These are phyloP conservation scores for Laspeyria flexula DNA, from an alignment of 2,888 invertebrate species.

Conservation along the genomic window DNA sequence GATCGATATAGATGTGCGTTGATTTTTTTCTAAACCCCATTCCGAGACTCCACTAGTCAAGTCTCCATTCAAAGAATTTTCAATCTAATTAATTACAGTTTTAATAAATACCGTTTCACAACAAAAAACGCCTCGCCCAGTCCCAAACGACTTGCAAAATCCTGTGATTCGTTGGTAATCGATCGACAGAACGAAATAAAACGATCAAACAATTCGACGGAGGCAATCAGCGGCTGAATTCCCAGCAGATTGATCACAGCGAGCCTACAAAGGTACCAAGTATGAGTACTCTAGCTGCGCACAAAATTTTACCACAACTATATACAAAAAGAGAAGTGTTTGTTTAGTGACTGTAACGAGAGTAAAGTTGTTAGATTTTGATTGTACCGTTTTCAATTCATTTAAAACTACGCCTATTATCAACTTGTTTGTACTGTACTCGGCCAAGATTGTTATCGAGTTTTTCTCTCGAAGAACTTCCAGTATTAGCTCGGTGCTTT, in stretches of 20 bases:
- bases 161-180: constrained; percentile 21
- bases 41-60: too few species aligned
- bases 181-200: constrained; percentile 28
- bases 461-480: too few species aligned
- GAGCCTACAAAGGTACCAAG: constrained; percentile 20
- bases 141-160: constrained; percentile 19
- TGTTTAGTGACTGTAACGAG: background rate
- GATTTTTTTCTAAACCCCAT: too few species aligned
- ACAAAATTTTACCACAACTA: constrained; percentile 8
- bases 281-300: constrained; percentile 4
- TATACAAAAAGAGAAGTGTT: background rate
- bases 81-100: too few species aligned
- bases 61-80: too few species aligned
- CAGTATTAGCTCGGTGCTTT: too few species aligned
- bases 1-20: too few species aligned
- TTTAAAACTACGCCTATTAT: too few species aligned
- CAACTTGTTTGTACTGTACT: too few species aligned
- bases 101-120: background rate
- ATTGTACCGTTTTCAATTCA: too few species aligned
- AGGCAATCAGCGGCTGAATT: constrained; percentile 41
- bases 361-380: too few species aligned
- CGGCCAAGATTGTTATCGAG: too few species aligned
- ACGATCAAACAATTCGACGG: constrained; percentile 29
- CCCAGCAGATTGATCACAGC: constrained; percentile 31
- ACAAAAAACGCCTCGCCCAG: background rate